These are phyloP conservation scores for Aradus depressus DNA, from an alignment of 2,888 invertebrate species.

Conservation along the genomic window DNA sequence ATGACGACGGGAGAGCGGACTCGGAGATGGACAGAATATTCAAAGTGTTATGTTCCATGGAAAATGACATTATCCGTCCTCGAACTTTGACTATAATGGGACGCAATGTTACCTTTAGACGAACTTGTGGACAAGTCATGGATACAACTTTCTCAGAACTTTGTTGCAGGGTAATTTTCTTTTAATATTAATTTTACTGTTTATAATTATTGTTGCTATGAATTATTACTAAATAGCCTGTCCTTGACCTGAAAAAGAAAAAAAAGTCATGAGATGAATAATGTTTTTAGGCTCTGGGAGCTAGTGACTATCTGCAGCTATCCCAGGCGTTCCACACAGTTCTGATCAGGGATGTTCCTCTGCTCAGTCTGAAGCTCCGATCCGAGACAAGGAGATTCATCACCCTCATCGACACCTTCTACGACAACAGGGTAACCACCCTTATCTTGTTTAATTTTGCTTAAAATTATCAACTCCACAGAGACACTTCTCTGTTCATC, in stretches of 20 bases:
- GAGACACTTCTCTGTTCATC: not conserved
- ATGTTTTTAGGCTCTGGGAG: slow-evolving; percentile 67
- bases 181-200: slow-evolving; percentile 3
- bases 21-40: slow-evolving; percentile 67
- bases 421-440: slow-evolving; percentile 74
- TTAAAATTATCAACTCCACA: not conserved
- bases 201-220: not conserved
- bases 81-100: slow-evolving; percentile 78
- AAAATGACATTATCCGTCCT: slow-evolving; percentile 80
- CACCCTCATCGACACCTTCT: slow-evolving; percentile 90
- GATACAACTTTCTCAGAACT: slow-evolving; percentile 82
- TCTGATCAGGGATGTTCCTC: slow-evolving; percentile 79
- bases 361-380: slow-evolving; percentile 62
- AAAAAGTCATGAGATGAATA: not conserved
- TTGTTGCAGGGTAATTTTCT: slow-evolving; percentile 62
- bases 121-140: slow-evolving; percentile 83
- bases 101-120: slow-evolving; percentile 74
- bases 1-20: slow-evolving; percentile 46
- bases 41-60: slow-evolving; percentile 74
- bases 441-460: slow-evolving; percentile 1
- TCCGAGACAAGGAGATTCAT: slow-evolving; percentile 92
- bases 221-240: not conserved
- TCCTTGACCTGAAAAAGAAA: not conserved
- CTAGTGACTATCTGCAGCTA: slow-evolving; percentile 87
- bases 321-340: slow-evolving; percentile 91